Conservation (phyloP, 2,888 invertebrate genomes). For the Gnatocerus cornutus region DNA sequence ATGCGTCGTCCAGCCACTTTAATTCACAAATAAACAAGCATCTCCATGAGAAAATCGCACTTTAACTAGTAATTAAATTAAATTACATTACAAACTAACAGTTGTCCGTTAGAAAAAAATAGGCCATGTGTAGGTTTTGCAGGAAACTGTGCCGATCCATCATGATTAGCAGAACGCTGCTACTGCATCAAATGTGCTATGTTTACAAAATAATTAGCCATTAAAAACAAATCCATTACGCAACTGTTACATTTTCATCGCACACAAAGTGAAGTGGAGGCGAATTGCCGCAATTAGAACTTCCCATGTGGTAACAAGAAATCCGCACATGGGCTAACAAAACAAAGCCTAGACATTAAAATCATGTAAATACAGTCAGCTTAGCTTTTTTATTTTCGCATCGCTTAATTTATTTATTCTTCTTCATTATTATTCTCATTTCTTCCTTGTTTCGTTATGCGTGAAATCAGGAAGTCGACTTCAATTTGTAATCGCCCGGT, state of each 20-base stretch:
- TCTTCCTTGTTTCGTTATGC: slow-evolving; percentile 9
- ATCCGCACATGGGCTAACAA: background rate
- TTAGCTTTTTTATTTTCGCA: too few species aligned
- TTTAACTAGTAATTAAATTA: too few species aligned
- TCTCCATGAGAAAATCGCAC: too few species aligned
- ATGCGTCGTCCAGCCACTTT: too few species aligned
- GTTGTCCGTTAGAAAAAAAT: too few species aligned
- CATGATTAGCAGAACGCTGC: too few species aligned
- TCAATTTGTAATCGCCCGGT: slow-evolving; percentile 41
- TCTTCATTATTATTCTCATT: background rate
- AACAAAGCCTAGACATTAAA: too few species aligned
- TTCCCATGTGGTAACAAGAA: background rate
- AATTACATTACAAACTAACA: too few species aligned
- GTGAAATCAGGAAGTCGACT: slow-evolving; percentile 36
- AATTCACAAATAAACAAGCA: too few species aligned
- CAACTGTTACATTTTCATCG: background rate
- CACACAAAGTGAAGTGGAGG: too few species aligned
- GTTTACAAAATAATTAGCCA: slow-evolving; percentile 1
- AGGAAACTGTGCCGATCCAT: background rate
- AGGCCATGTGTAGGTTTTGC: background rate
- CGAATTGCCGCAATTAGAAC: background rate
- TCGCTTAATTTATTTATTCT: slow-evolving; percentile 8
- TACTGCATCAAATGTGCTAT: background rate
- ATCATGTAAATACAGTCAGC: too few species aligned
- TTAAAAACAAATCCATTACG: background rate